These are phyloP conservation scores for Aporophyla nigra DNA, from an alignment of 2,888 invertebrate species.

Conservation along the genomic window DNA sequence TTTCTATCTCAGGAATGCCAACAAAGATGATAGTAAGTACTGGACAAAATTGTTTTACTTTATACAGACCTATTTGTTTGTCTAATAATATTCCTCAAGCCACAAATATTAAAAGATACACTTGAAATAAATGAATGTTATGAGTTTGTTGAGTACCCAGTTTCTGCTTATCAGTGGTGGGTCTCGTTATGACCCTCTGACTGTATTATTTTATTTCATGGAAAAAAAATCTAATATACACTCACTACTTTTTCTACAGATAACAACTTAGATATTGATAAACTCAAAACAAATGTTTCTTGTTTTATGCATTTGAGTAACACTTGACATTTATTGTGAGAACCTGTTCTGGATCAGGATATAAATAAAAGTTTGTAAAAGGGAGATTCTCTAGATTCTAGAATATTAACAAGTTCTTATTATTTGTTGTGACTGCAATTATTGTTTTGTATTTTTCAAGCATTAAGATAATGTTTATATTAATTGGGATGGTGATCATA, in stretches of 20 bases:
- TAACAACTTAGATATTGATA: too few relatives aligned
- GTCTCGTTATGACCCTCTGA: too few relatives aligned
- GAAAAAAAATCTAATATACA: too few relatives aligned
- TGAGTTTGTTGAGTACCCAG: neutral
- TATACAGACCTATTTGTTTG: neutral
- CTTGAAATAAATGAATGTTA: slow-evolving; percentile 13
- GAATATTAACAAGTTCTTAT: neutral
- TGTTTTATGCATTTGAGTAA: neutral
- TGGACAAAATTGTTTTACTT: neutral
- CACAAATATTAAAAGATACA: neutral
- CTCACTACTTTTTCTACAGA: too few relatives aligned
- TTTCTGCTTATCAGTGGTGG: neutral
- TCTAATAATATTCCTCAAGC: slow-evolving; percentile 2
- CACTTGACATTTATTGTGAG: too few relatives aligned
- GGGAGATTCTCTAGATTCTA: neutral
- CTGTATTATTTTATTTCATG: neutral
- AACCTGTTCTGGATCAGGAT: neutral
- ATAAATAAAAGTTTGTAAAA: neutral
- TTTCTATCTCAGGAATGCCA: slow-evolving; percentile 95
- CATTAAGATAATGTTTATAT: neutral
- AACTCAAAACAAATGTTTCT: too few relatives aligned
- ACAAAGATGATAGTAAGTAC: slow-evolving; percentile 92
- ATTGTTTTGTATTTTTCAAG: neutral
- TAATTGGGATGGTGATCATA: neutral
- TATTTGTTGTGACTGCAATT: neutral